Conservation (phyloP, 1,140 invertebrate species). For the Aleiodes sp. region DNA sequence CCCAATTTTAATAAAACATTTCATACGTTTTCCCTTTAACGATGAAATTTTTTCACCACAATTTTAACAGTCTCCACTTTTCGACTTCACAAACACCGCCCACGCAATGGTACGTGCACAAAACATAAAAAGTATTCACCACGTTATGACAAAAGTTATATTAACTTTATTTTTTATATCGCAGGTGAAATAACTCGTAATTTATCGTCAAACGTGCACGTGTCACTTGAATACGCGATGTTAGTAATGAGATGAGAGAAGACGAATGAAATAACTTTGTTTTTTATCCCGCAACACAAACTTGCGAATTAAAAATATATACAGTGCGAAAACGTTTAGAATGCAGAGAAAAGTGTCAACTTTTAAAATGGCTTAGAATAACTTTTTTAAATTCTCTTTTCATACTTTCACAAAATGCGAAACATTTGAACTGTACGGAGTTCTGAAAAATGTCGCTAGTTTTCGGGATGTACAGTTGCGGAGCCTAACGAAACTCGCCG, state of each 20-base stretch:
- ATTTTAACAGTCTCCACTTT: too few relatives aligned
- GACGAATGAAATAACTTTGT: constrained; percentile 1
- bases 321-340: too few relatives aligned
- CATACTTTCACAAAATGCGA: background rate
- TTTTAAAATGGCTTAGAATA: background rate
- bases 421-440: background rate
- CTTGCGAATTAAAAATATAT: too few relatives aligned
- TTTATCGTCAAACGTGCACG: constrained; percentile 37
- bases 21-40: too few relatives aligned
- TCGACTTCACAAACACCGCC: too few relatives aligned
- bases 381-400: constrained; percentile 1
- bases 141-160: constrained; percentile 40
- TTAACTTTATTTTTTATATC: constrained; percentile 31
- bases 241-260: constrained; percentile 19
- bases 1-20: too few relatives aligned
- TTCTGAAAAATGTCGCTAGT: background rate
- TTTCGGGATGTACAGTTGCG: background rate
- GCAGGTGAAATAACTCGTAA: constrained; percentile 22
- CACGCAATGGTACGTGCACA: background rate
- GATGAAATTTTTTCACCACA: too few relatives aligned
- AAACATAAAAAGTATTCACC: background rate
- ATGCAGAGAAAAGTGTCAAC: constrained; percentile 3
- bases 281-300: background rate
- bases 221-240: constrained; percentile 24
- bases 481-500: background rate